These are phyloP conservation scores for Coleophora flavipennella DNA, from an alignment of 2,888 invertebrate species.

Conservation along the genomic window DNA sequence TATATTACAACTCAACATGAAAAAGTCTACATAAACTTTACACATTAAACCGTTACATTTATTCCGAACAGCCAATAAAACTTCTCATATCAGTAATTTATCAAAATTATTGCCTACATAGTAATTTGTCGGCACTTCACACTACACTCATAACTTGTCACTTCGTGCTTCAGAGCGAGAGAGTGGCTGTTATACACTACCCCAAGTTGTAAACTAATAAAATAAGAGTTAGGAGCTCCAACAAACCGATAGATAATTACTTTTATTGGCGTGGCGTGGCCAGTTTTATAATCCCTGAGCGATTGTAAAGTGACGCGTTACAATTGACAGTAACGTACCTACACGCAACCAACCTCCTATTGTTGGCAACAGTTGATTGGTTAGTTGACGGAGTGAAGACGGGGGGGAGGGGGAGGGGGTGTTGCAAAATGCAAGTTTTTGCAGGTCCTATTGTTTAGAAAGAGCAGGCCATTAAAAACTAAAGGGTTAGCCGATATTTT, in stretches of 20 bases:
- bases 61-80: conserved; percentile 7
- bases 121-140: conserved; percentile 9
- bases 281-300: conserved; percentile 66
- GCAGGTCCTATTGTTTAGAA: no score
- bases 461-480: no score
- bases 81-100: conserved; percentile 6
- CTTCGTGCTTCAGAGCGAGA: conserved; percentile 36
- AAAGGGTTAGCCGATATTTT: no score
- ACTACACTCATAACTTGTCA: conserved; percentile 7
- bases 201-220: conserved; percentile 59
- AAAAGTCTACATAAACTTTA: conserved; percentile 2
- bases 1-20: neutral
- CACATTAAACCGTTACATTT: conserved; percentile 2
- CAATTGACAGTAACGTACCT: conserved; percentile 33
- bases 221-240: conserved; percentile 66
- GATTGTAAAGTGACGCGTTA: conserved; percentile 44
- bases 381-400: no score
- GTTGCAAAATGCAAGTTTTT: no score
- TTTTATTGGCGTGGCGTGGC: conserved; percentile 63
- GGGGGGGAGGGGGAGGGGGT: no score
- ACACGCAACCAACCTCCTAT: conserved; percentile 24
- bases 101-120: conserved; percentile 4
- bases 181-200: neutral
- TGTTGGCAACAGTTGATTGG: no score
- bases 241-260: conserved; percentile 70